A percentile compares a stretch with the other conserved stretches of the same genome.
These are phyloP conservation scores for Philotrypesis tridentata DNA, from an alignment of 1,140 invertebrate genomes.

Conservation along the genomic window DNA sequence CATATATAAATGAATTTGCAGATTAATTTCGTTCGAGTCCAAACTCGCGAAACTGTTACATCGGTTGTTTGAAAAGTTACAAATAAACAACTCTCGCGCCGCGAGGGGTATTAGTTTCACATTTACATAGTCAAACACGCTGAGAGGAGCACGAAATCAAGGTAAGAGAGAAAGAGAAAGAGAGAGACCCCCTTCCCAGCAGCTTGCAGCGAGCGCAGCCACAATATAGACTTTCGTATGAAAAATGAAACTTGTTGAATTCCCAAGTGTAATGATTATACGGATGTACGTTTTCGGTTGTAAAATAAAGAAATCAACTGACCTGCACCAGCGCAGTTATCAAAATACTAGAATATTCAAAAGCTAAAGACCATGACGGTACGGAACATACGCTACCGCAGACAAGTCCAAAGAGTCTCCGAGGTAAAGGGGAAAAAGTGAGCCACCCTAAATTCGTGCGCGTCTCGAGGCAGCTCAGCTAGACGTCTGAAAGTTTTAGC, in stretches of 20 bases:
- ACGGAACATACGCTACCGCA: neutral
- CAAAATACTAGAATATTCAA: too few species aligned
- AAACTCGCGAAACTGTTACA: constrained; percentile 36
- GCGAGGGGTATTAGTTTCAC: constrained; percentile 36
- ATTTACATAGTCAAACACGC: constrained; percentile 30
- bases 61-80: constrained; percentile 39
- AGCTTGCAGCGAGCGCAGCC: neutral
- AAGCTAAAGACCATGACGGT: too few species aligned
- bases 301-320: too few species aligned
- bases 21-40: neutral
- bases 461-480: constrained; percentile 63
- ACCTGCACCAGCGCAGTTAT: too few species aligned
- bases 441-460: constrained; percentile 72
- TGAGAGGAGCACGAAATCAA: constrained; percentile 45
- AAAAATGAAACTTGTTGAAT: neutral
- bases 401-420: neutral
- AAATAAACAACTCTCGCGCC: constrained; percentile 34
- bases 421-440: constrained; percentile 53
- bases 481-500: constrained; percentile 67
- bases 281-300: too few species aligned
- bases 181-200: neutral
- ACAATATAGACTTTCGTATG: neutral
- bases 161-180: constrained; percentile 6
- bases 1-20: neutral
- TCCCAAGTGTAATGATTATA: too few species aligned